These are phyloP conservation scores for Plectus sambesii DNA, from an alignment of 1,140 invertebrate genomes.

Conservation along the genomic window DNA sequence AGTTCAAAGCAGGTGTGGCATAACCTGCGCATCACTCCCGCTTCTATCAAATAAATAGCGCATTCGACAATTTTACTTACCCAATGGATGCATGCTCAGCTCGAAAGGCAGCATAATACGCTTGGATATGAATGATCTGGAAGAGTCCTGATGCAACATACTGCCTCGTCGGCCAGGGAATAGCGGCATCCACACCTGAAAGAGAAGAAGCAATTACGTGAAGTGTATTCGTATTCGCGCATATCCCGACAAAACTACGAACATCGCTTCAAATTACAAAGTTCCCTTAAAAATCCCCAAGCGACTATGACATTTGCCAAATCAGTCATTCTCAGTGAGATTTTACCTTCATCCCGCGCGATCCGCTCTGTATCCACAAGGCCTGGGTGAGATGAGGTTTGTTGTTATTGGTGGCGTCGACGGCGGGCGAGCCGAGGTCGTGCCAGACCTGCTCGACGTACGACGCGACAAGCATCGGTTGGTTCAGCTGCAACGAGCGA, in stretches of 20 bases:
- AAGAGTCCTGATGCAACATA: conserved; percentile 60
- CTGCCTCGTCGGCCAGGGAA: conserved; percentile 64
- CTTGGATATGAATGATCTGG: conserved; percentile 66
- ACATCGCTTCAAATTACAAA: no score
- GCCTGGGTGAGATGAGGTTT: conserved; percentile 84
- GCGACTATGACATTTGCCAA: no score
- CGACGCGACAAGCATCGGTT: conserved; percentile 77
- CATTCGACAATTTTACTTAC: conserved; percentile 54
- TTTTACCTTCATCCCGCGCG: conserved; percentile 83
- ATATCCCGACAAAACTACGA: no score
- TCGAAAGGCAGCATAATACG: conserved; percentile 95
- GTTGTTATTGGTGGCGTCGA: conserved; percentile 49
- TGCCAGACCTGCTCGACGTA: conserved; percentile 91
- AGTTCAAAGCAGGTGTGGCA: no score
- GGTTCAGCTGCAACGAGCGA: conserved; percentile 59
- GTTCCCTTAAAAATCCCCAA: no score
- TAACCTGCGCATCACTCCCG: not conserved
- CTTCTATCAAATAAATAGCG: conserved; percentile 3
- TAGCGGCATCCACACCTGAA: conserved; percentile 90
- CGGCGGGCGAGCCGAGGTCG: no score
- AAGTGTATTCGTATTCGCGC: no score
- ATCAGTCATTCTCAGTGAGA: no score
- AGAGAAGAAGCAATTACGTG: no score
- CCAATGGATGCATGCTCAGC: conserved; percentile 85
- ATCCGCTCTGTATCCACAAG: conserved; percentile 89